Conservation (phyloP, 2,113 vertebrate species). For the Aegotheles bennettii region DNA sequence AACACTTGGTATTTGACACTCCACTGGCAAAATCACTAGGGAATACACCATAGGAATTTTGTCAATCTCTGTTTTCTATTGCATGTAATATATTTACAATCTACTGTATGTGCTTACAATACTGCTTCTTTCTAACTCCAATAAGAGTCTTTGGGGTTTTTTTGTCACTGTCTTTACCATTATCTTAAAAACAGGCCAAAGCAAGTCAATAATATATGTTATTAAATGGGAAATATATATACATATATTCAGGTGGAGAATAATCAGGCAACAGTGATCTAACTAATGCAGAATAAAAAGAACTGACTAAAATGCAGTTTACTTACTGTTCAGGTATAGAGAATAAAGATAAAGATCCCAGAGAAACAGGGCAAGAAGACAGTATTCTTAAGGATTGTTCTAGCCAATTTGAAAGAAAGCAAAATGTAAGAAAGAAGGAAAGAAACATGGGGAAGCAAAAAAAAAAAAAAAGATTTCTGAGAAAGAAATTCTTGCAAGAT, state of each 20-base stretch:
- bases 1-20: conserved; percentile 31
- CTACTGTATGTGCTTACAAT: neutral
- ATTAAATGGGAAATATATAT: neutral
- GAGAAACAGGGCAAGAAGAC: neutral
- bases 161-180: neutral
- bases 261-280: neutral
- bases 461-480: too few species aligned
- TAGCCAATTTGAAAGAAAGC: neutral
- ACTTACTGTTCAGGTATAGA: neutral
- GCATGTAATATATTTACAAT: conserved; percentile 53
- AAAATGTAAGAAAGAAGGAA: neutral
- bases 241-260: neutral
- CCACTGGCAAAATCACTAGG: neutral
- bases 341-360: neutral
- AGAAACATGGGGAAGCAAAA: neutral
- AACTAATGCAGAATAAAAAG: neutral
- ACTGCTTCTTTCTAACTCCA: neutral
- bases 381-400: neutral
- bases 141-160: conserved; percentile 4
- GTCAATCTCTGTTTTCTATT: conserved; percentile 38
- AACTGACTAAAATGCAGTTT: neutral
- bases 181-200: conserved; percentile 1
- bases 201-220: neutral
- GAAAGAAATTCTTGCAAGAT: neutral
- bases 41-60: conserved; percentile 15